Evolutionary conservation across 2,797 vertebrate genomes (phyloP), one percentile per base, ranked within the genome.

Genomic region (Myotis pilosus): DNA sequence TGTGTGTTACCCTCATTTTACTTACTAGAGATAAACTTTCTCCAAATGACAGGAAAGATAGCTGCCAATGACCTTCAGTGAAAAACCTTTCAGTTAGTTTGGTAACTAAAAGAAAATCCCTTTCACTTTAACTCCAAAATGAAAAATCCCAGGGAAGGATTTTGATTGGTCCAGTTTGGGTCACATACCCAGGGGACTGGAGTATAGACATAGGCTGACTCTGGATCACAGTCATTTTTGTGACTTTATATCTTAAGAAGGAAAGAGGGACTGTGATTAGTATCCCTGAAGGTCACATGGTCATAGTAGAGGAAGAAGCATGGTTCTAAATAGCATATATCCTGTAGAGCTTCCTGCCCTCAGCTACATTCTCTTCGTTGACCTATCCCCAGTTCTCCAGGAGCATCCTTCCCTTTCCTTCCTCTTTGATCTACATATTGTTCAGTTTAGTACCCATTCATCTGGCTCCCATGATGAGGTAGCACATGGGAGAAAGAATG

Each of bases 11-110:
- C 55, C 6, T 87, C 66, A 47, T 88, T 82, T 84, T 81, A 71
- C 47, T 86, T 91, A 68, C 28, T 76, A 89, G n/a, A 86, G 62
- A 92, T 80, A 78, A 66, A 64, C 57, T 91, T 92, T 93, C 60
- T 87, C 60, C 81, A 95, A 95, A 87, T 89, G 28, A 16, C 78
- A 79, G 41, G 55, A 74, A 55, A 6, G 9, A 44, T 44, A 91
- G 10, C 84, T 94, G 41, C 69, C 72, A 84, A 55, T 7, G 33
- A 57, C 19, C 30, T 86, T 93, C 64, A 83, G 15, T 44, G 47
- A 94, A 93, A 72, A 83, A 49, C 13, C 47, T 95, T 62, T 74
- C 41, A 57, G 55, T 66, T 60, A 36, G 38, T 69, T 92, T 19
- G 92, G 9, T 66, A 85, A 64, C n/a, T 25, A 25, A 55, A 94